Conservation (phyloP, 2,888 invertebrate species). For the Copidosoma aretas region DNA sequence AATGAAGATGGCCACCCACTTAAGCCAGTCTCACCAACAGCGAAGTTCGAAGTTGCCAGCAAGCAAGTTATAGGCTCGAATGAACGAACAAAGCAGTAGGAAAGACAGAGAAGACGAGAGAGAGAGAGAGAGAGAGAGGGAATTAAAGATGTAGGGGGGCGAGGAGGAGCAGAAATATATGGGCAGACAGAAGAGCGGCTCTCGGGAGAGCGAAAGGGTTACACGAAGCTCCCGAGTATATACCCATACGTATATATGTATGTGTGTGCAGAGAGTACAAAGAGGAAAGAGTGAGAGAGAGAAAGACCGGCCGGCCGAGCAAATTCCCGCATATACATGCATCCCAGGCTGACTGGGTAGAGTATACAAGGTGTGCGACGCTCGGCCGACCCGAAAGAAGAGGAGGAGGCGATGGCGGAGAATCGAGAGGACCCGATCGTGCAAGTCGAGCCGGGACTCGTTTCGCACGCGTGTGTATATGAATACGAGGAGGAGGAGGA, state of each 20-base stretch:
- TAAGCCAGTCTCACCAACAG: conserved; percentile 12
- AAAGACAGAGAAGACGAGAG: not conserved
- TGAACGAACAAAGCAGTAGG: conserved; percentile 15
- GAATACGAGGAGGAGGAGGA: not conserved
- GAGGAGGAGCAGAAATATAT: not conserved
- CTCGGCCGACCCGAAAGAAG: too few species aligned
- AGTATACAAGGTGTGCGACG: too few species aligned
- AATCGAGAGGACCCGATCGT: not conserved
- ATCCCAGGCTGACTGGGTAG: too few species aligned
- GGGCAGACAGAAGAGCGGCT: not conserved
- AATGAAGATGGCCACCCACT: conserved; percentile 33
- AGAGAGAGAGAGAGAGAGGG: conserved; percentile 10
- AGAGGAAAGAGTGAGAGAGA: not conserved
- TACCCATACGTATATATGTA: not conserved
- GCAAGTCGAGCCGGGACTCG: too few species aligned
- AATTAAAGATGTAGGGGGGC: not conserved
- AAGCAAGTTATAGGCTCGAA: not conserved
- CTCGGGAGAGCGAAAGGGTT: not conserved
- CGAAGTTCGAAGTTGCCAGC: conserved; percentile 31
- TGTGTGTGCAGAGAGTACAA: not conserved
- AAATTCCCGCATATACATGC: too few species aligned
- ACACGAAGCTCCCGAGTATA: not conserved
- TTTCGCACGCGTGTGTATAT: too few species aligned
- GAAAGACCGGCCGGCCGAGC: too few species aligned
- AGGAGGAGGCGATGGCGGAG: not conserved